These are phyloP conservation scores for Uria aalge DNA, from an alignment of 2,113 vertebrate species.

Conservation along the genomic window DNA sequence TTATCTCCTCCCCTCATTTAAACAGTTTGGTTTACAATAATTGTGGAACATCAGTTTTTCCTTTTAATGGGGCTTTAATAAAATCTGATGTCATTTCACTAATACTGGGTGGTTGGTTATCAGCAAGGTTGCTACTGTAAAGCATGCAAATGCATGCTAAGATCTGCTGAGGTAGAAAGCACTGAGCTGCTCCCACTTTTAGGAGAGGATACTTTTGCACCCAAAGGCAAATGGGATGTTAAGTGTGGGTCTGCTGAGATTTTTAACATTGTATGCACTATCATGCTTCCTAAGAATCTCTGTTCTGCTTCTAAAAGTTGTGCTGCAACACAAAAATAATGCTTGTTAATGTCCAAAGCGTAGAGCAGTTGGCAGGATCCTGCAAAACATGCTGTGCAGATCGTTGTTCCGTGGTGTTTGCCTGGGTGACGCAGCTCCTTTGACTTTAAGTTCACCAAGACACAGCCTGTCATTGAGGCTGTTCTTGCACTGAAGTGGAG, in stretches of 20 bases:
- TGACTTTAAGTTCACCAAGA: not conserved
- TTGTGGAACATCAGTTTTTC: slow-evolving; percentile 85
- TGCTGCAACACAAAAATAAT: not conserved
- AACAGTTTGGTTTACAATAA: slow-evolving; percentile 88
- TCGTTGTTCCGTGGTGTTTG: not conserved
- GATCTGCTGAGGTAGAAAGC: not conserved
- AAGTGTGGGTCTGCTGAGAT: not conserved
- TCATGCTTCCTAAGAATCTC: not conserved
- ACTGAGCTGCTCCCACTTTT: not conserved
- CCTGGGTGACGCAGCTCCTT: not conserved
- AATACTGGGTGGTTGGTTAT: slow-evolving; percentile 71
- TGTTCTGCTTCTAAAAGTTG: not conserved
- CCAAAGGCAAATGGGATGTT: not conserved
- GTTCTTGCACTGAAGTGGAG: not conserved
- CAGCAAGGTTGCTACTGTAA: not conserved
- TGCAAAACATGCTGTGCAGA: not conserved
- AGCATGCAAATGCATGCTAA: not conserved
- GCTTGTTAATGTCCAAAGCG: not conserved
- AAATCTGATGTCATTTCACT: slow-evolving; percentile 79
- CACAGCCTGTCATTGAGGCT: not conserved
- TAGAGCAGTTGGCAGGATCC: not conserved
- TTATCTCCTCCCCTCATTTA: slow-evolving; percentile 92
- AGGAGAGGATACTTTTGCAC: not conserved
- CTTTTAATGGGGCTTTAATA: slow-evolving; percentile 83
- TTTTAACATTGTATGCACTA: not conserved